Percentiles rank a stretch among this genome's conserved stretches.
These are phyloP conservation scores for Chloromyia formosa DNA, from an alignment of 2,888 invertebrate species.

Conservation along the genomic window DNA sequence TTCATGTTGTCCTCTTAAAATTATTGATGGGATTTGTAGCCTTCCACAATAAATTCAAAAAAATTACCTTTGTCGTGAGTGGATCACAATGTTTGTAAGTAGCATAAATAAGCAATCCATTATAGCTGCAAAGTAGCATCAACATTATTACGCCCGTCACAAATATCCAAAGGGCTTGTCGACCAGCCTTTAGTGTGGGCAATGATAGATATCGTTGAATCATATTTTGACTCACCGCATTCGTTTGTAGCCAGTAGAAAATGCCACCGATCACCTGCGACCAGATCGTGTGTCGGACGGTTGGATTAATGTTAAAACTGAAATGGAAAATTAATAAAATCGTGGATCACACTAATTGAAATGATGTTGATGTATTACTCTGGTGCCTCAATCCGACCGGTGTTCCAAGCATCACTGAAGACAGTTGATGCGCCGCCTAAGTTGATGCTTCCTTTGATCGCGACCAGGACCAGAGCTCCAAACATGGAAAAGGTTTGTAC, in stretches of 20 bases:
- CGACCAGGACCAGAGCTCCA: slow-evolving; percentile 76
- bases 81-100: slow-evolving; percentile 74
- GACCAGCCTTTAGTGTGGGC: slow-evolving; percentile 72
- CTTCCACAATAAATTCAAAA: slow-evolving; percentile 51
- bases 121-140: slow-evolving; percentile 68
- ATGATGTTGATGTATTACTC: slow-evolving; percentile 67
- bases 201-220: slow-evolving; percentile 84
- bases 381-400: slow-evolving; percentile 75
- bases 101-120: slow-evolving; percentile 72
- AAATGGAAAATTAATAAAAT: slow-evolving; percentile 52
- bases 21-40: too few species aligned
- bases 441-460: slow-evolving; percentile 78
- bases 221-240: slow-evolving; percentile 87
- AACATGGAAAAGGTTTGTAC: slow-evolving; percentile 82
- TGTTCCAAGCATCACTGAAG: slow-evolving; percentile 73
- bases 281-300: slow-evolving; percentile 85
- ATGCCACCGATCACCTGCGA: slow-evolving; percentile 79
- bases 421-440: slow-evolving; percentile 75
- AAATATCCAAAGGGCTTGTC: slow-evolving; percentile 68
- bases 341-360: too few species aligned
- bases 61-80: slow-evolving; percentile 67
- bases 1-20: too few species aligned
- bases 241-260: slow-evolving; percentile 80
- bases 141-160: slow-evolving; percentile 66
- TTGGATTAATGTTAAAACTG: slow-evolving; percentile 81